phyloP scores from a whole-genome alignment of 2,888 invertebrate genomes.

The Suillia variegata region DNA sequence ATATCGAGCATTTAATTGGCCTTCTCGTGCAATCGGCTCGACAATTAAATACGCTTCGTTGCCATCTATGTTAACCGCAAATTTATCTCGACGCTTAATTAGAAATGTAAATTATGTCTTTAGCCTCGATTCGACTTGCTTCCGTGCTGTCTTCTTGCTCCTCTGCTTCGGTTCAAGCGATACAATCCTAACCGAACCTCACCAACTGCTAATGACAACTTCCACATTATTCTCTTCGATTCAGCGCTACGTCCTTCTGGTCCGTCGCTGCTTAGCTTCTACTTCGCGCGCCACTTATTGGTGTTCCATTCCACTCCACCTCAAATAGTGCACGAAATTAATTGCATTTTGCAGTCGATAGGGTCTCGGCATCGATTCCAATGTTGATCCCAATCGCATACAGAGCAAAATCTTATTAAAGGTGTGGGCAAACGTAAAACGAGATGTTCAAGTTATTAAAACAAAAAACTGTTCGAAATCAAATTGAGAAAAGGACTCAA shows the following conservation, averaged over 20 bases:
- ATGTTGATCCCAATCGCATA: too few species aligned
- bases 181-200: background rate
- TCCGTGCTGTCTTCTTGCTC: too few species aligned
- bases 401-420: too few species aligned
- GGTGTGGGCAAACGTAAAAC: too few species aligned
- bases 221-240: too few species aligned
- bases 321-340: constrained; percentile 39
- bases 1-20: background rate
- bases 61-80: constrained; percentile 38
- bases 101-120: constrained; percentile 47
- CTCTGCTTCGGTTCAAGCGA: background rate
- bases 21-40: background rate
- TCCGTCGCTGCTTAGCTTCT: background rate
- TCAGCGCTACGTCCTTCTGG: too few species aligned
- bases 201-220: background rate
- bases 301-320: constrained; percentile 35
- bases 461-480: too few species aligned
- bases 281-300: background rate
- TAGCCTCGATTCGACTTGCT: constrained; percentile 37
- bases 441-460: too few species aligned
- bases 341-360: constrained; percentile 28
- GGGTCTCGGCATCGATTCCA: constrained; percentile 22
- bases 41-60: constrained; percentile 40
- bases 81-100: constrained; percentile 50
- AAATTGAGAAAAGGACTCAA: too few species aligned